Conservation (phyloP, 2,888 invertebrate species). For the Anarsia innoxiella region DNA sequence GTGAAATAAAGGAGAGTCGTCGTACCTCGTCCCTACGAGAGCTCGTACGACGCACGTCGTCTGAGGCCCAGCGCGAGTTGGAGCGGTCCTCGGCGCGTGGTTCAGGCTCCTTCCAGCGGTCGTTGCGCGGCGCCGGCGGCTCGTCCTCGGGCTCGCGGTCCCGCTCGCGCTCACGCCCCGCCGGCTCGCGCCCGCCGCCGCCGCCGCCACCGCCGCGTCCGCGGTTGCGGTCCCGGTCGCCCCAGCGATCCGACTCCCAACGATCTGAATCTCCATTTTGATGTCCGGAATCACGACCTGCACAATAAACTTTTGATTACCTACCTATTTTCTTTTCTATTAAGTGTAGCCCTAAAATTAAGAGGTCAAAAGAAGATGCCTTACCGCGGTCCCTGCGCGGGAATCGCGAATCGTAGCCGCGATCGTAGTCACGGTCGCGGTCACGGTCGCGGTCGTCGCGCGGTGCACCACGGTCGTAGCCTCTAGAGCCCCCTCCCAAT, state of each 20-base stretch:
- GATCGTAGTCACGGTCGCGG: conserved; percentile 76
- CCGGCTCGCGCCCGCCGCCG: conserved; percentile 46
- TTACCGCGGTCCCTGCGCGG: conserved; percentile 68
- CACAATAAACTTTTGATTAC: too few species aligned
- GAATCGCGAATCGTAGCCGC: conserved; percentile 73
- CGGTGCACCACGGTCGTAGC: conserved; percentile 70
- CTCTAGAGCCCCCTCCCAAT: conserved; percentile 65
- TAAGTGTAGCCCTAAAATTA: too few species aligned
- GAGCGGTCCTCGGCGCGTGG: conserved; percentile 54
- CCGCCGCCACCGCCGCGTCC: conserved; percentile 20
- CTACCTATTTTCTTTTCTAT: too few species aligned
- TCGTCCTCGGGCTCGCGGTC: conserved; percentile 41
- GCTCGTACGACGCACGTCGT: conserved; percentile 62
- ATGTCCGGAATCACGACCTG: conserved; percentile 66
- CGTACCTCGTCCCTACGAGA: conserved; percentile 65
- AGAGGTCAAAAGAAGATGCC: not conserved
- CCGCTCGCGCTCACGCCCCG: conserved; percentile 50
- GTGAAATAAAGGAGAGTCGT: too few species aligned
- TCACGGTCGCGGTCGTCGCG: conserved; percentile 72
- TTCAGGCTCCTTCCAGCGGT: conserved; percentile 78
- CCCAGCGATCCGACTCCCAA: conserved; percentile 52
- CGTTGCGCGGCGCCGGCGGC: conserved; percentile 71
- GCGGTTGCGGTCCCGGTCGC: conserved; percentile 33
- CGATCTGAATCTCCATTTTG: conserved; percentile 71
- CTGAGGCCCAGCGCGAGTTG: conserved; percentile 60